These are phyloP conservation scores for Thymelicus sylvestris DNA, from an alignment of 2,888 invertebrate genomes.

Conservation along the genomic window DNA sequence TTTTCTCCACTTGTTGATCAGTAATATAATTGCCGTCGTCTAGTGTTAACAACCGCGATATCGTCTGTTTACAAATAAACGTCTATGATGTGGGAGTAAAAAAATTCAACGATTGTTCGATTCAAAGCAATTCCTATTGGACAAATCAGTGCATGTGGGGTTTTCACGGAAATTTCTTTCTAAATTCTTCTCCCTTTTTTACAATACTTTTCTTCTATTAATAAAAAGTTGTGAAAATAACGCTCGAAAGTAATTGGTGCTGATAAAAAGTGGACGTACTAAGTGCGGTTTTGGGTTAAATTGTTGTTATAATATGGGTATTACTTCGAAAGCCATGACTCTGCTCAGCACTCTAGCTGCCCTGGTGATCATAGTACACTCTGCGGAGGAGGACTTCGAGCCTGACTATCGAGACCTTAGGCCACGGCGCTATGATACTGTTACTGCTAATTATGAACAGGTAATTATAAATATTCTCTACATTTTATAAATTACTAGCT, in stretches of 20 bases:
- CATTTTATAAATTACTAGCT: background rate
- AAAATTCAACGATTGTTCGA: constrained; percentile 45
- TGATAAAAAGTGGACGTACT: constrained; percentile 29
- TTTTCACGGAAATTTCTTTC: constrained; percentile 44
- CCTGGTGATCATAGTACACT: constrained; percentile 77
- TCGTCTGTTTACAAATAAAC: constrained; percentile 62
- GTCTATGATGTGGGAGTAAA: constrained; percentile 65
- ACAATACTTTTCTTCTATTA: constrained; percentile 36
- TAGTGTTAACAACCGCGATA: constrained; percentile 51
- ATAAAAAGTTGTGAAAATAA: constrained; percentile 31
- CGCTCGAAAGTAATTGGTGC: constrained; percentile 20
- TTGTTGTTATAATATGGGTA: constrained; percentile 75
- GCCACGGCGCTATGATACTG: constrained; percentile 62
- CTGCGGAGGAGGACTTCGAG: constrained; percentile 71
- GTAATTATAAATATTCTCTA: constrained; percentile 45
- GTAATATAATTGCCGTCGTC: constrained; percentile 52
- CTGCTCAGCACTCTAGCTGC: constrained; percentile 79
- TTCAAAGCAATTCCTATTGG: constrained; percentile 6
- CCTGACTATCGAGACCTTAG: constrained; percentile 61
- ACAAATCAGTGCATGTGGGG: constrained; percentile 45
- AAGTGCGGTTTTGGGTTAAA: constrained; percentile 33
- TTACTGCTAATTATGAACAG: constrained; percentile 64
- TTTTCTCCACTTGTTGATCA: constrained; percentile 53
- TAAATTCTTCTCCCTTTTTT: constrained; percentile 51
- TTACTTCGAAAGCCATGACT: constrained; percentile 70